Base-by-base conservation (phyloP, 2,113 vertebrate genomes). In the Jacana jacana region DNA sequence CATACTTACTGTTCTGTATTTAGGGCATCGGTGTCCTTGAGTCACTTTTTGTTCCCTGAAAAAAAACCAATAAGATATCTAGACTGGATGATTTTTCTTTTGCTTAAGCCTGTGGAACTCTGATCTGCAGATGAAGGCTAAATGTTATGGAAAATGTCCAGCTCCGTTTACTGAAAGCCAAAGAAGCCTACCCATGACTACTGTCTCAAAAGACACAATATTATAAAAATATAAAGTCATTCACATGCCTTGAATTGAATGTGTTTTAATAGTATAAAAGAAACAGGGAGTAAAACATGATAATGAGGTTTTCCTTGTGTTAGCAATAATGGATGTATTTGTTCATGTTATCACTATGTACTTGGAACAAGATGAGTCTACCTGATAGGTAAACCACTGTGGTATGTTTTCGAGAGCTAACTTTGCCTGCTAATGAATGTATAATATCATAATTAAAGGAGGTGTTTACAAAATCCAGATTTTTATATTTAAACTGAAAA, bases 361-460 rank as follows among this genome's bases (percentile, higher is more conserved):
- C 35, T 61, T 82, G 57, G 52, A 87, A 80, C 87, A 91, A 91
- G 92, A 92, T 79, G 10, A 75, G 31, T 69, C 66, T 61, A 76
- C 24, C 35, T 82, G 78, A 91, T 92, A 89, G 70, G 54, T 66
- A 82, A 85, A 80, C 4, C 19, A 46, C 37, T 31, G 25, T 72
- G 33, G 17, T 44, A 79, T 49, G 23, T 82, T 82, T 88, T 82
- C 49, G 76, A 52, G 44, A 92, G 8, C 37, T 77, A 42, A 20
- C 14, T 94, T 87, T 83, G 17, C 13, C 71, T 89, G 15, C n/a
- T 90, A 77, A 86, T 78, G 51, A 51, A 92, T 95, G 83, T 30
- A 6, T 52, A 44, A 66, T 63, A 12, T 48, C 33, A 61, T 28
- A 27, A 44, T 10, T 69, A 72, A 76, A 42, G 10, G 28, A 79